A percentile compares a stretch with the other conserved stretches of the same genome.
phyloP scores from a whole-genome alignment of 2,113 vertebrate genomes.

The Seriola rivoliana region DNA sequence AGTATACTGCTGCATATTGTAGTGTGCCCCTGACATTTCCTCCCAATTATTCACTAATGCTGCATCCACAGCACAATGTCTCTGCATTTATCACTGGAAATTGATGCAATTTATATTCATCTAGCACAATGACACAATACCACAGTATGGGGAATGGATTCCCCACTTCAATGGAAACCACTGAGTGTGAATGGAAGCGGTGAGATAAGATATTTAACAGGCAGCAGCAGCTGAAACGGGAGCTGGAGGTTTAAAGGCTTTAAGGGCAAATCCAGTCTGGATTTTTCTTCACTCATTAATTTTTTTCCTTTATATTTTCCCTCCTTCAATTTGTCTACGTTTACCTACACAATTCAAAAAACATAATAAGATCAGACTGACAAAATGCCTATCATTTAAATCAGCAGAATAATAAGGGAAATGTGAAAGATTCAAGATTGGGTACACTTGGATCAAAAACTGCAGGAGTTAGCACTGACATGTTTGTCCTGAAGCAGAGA shows the following conservation, averaged over 20 bases:
- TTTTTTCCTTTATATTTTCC: too few species aligned
- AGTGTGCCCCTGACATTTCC: slow-evolving; percentile 75
- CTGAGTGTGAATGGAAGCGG: slow-evolving; percentile 64
- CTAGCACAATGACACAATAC: slow-evolving; percentile 68
- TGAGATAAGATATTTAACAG: slow-evolving; percentile 66
- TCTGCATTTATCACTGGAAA: slow-evolving; percentile 76
- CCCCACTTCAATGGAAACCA: slow-evolving; percentile 68
- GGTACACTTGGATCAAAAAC: too few species aligned
- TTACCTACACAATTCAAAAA: too few species aligned
- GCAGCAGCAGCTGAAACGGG: slow-evolving; percentile 32
- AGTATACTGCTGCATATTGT: slow-evolving; percentile 61
- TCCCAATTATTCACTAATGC: slow-evolving; percentile 77
- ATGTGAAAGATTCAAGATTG: too few species aligned
- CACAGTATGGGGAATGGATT: slow-evolving; percentile 66
- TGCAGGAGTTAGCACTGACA: too few species aligned
- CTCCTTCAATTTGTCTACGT: too few species aligned
- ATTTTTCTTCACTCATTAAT: neutral
- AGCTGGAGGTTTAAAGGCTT: slow-evolving; percentile 33
- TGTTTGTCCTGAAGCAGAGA: too few species aligned
- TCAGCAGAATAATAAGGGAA: too few species aligned
- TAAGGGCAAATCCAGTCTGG: slow-evolving; percentile 11
- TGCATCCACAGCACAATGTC: slow-evolving; percentile 73
- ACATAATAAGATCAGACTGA: too few species aligned
- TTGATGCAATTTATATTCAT: slow-evolving; percentile 81
- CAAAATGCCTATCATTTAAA: too few species aligned